Evolutionary conservation across 2,888 invertebrate species (phyloP), one percentile per base, ranked within the genome.

Genomic region (Lucinisca nassula): DNA sequence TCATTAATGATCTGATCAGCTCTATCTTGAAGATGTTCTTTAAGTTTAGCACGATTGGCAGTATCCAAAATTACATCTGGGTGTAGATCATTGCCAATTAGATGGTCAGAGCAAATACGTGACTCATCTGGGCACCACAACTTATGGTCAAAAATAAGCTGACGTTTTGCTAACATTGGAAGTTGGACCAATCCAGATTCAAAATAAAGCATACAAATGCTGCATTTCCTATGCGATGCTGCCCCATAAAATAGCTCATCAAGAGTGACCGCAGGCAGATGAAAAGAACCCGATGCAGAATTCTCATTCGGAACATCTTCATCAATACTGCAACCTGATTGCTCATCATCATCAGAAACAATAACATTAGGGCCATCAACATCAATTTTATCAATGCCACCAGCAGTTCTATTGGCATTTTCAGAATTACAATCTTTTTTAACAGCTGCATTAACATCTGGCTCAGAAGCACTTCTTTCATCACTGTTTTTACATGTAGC

Each of bases 1-100:
- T 76, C 76, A 55, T 76, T 76, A 24, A 76, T 76, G 55, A 51
- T 27, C 55, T 76, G 55, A 32, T 51, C 51, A 17, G 30, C 61
- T 8, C 27, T 61, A 21, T 8, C 61, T 61, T 1, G 30, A 30
- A 61, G 61, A 6, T 30, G 61, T 61, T 61, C 61, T 17, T 30
- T 17, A 17, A 61, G 27, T 27, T 8, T 24, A 61, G 14, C 8
- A 61, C 32, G 61, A 8, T 27, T 61, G 6, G 61, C 30, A 24
- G 30, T 24, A 30, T 30, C 17, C 24, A 61, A 4, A 30, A 30
- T 30, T 61, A 61, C 30, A 61, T 61, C 61, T 61, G 61, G 61
- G 17, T 61, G 61, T 30, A 27, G 61, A 30, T 61, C 61, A 30
- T 61, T 21, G 6, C 61, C 61, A 17, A 61, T 61, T 8, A 61